Conservation (phyloP, 2,113 vertebrate species). For the Pelodiscus sinensis region DNA sequence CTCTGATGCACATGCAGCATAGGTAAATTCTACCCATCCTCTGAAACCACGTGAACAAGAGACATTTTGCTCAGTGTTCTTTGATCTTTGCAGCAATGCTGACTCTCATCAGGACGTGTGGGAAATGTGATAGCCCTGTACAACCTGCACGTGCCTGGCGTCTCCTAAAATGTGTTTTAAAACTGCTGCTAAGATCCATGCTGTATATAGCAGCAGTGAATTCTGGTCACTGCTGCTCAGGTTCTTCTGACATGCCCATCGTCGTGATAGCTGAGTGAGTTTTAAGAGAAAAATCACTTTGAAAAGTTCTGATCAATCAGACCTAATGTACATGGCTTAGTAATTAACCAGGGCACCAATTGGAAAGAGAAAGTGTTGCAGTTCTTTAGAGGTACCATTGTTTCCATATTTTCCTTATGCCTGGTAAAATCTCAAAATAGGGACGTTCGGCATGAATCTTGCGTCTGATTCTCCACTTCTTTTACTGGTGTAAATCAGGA, state of each 20-base stretch:
- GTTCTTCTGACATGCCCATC: slow-evolving; percentile 11
- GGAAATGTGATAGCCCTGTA: slow-evolving; percentile 1
- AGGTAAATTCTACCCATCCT: neutral
- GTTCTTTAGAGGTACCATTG: neutral
- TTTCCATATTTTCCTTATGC: neutral
- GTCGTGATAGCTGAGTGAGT: neutral
- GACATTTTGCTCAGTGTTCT: neutral
- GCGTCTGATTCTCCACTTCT: neutral
- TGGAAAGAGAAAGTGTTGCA: neutral
- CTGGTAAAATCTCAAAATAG: slow-evolving; percentile 28
- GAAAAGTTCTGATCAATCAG: neutral
- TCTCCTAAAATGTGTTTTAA: neutral
- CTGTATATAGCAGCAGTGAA: neutral
- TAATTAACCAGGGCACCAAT: neutral
- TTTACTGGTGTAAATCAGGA: slow-evolving; percentile 28
- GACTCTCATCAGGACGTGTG: slow-evolving; percentile 13
- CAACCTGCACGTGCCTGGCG: neutral
- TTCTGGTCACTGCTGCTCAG: slow-evolving; percentile 3
- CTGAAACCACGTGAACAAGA: neutral
- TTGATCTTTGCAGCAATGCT: slow-evolving; percentile 4
- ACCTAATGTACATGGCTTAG: neutral
- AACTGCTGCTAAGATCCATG: neutral
- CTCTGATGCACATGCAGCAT: neutral
- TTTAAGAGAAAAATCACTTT: neutral
- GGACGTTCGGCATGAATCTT: neutral